Percentiles rank a stretch among this genome's conserved stretches.
phyloP scores from a whole-genome alignment of 2,888 invertebrate genomes.

The Rutpela maculata region DNA sequence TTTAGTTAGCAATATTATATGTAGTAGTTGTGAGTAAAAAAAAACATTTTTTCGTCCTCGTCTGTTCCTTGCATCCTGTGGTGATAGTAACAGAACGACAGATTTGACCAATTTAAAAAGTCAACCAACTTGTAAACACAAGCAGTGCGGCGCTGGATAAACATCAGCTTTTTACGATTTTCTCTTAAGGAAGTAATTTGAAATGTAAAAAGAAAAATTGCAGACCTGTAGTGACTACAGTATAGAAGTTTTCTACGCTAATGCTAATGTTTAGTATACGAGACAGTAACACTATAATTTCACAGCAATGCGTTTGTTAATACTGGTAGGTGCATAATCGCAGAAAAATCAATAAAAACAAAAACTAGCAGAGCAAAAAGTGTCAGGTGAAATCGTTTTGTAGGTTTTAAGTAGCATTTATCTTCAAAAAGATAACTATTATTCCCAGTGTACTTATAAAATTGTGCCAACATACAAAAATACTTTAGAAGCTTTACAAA shows the following conservation, averaged over 20 bases:
- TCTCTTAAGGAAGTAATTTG: no score
- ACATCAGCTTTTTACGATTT: no score
- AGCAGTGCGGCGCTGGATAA: no score
- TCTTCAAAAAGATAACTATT: neutral
- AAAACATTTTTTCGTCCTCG: no score
- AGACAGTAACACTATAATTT: constrained; percentile 8
- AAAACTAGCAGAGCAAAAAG: constrained; percentile 24
- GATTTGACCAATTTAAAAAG: no score
- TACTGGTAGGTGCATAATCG: constrained; percentile 20
- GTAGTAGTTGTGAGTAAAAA: no score
- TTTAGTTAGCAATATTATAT: no score
- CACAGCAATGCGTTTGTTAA: constrained; percentile 13
- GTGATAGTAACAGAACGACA: no score
- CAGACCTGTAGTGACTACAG: no score
- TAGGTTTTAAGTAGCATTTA: neutral
- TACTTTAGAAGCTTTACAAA: neutral
- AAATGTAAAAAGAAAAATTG: no score
- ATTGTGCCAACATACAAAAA: neutral
- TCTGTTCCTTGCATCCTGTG: no score
- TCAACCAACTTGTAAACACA: no score
- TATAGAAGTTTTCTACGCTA: neutral
- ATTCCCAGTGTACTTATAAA: neutral
- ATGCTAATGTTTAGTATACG: neutral
- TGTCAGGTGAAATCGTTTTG: neutral
- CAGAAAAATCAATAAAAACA: constrained; percentile 4